Base-by-base conservation (phyloP, 2,797 vertebrate genomes). In the Cirrhinus molitorella region DNA sequence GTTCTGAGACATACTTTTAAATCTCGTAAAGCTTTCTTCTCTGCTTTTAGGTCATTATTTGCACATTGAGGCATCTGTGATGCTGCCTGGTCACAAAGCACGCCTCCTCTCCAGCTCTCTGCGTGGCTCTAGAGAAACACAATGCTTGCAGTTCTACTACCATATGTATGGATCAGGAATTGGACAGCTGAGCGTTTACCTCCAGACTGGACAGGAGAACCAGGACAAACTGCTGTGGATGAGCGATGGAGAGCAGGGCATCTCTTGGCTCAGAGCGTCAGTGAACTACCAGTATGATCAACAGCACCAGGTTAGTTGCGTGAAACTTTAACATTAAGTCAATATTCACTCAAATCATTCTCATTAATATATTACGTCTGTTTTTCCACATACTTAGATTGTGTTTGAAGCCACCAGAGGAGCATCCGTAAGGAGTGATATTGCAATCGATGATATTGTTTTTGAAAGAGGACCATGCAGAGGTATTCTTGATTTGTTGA, bases 111-210 rank as follows among this genome's bases (percentile, higher is more conserved):
- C 97, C 79, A 91, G 88, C n/a, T 72, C 92, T 23, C 91, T 99
- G 71, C 93, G 97, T 79, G 96, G 96, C 53, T 93, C 94, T 66
- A 71, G 91, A 73, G 95, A 94, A 47, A 92, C 92, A 76, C 97
- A 97, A 88, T 99, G 98, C 86, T 91, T 99, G 88, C 92, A 82
- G 19, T 99, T 99, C 90, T 97, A 94, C 93, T 98, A 97, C 92
- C 95, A 98, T 88, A 99, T 99, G 98, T 97, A 98, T 13, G 98
- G 98, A 87, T 96, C 96, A 0, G 96, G 97, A 2, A 96, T 95
- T 0, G 98, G 98, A 37, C 89, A 93, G 86, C 94, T 99, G 85
- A 95, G 90, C 65, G 90, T 99, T 70, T 95, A 94, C 80, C 90
- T 99, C 11, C 91, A 90, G 84, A 94, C 89, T 4, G 93, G 93